Evolutionary conservation across 2,113 vertebrate species (phyloP).

Genomic region (Rattus rattus): DNA sequence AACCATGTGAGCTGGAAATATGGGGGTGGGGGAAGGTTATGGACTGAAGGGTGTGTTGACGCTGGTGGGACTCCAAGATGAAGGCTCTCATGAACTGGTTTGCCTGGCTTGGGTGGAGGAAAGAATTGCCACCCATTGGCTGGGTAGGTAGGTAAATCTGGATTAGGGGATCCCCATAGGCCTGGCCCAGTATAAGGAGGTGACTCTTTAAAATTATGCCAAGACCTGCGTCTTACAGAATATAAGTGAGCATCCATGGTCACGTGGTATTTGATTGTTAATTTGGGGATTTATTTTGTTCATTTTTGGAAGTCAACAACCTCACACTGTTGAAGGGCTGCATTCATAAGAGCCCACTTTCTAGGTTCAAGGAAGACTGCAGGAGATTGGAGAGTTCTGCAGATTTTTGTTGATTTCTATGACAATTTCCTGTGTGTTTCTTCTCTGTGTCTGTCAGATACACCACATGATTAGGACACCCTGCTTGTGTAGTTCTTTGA

Average conservation of each 20-base stretch:
- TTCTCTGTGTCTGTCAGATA: background rate
- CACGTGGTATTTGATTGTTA: background rate
- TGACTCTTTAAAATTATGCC: conserved; percentile 9
- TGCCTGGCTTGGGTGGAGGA: conserved; percentile 35
- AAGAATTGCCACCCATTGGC: background rate
- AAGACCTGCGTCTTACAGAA: conserved; percentile 47
- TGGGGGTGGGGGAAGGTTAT: background rate
- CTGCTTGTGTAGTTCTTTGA: background rate
- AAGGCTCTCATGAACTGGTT: conserved; percentile 29
- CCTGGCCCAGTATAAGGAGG: background rate
- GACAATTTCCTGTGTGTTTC: background rate
- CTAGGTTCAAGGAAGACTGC: background rate
- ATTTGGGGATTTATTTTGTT: conserved; percentile 45
- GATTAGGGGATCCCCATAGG: background rate
- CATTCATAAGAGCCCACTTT: background rate
- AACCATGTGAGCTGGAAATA: background rate
- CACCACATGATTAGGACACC: background rate
- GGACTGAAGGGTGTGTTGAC: background rate
- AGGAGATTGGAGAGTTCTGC: background rate
- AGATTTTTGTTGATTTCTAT: conserved; percentile 37
- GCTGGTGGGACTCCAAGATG: background rate
- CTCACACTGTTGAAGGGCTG: background rate
- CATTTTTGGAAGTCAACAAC: background rate
- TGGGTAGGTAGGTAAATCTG: background rate
- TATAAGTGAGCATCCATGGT: conserved; percentile 12